These are phyloP conservation scores for Lagocephalus sceleratus DNA, from an alignment of 2,797 vertebrate species.

Conservation along the genomic window DNA sequence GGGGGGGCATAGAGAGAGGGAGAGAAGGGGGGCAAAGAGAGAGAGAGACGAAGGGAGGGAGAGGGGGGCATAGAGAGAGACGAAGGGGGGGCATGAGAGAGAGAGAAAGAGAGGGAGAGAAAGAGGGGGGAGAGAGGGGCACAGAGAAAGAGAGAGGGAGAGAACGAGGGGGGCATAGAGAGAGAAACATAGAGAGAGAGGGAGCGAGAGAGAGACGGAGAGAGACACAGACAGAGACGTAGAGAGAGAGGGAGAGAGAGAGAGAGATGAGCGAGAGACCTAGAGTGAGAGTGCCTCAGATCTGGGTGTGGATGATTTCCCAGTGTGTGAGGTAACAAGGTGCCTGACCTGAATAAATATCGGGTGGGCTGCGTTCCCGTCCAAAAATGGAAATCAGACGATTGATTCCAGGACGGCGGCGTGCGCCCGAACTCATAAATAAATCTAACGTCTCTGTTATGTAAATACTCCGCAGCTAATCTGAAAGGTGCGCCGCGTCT, in stretches of 20 bases:
- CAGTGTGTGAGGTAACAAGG: constrained; percentile 49
- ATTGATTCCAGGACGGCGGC: constrained; percentile 57
- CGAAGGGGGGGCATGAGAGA: too few species aligned
- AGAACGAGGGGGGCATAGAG: too few species aligned
- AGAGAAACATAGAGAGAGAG: too few species aligned
- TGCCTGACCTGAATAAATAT: constrained; percentile 60
- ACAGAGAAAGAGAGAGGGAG: too few species aligned
- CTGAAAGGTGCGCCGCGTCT: constrained; percentile 44
- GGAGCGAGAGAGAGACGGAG: too few species aligned
- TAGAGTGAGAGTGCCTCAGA: neutral
- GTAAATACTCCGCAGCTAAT: constrained; percentile 65
- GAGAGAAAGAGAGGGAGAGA: too few species aligned
- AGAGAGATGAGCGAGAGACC: constrained; percentile 41
- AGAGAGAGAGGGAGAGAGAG: constrained; percentile 17
- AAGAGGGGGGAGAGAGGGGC: too few species aligned
- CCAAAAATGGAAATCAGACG: constrained; percentile 61
- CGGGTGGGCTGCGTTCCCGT: constrained; percentile 28
- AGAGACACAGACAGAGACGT: too few species aligned
- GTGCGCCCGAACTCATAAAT: constrained; percentile 33
- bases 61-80: too few species aligned
- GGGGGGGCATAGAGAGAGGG: too few species aligned
- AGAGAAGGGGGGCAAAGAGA: too few species aligned
- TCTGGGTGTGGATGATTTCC: constrained; percentile 55
- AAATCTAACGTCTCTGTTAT: constrained; percentile 59
- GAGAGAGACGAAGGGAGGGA: too few species aligned